These are phyloP conservation scores for Neolamprologus kungweensis DNA, from an alignment of 2,113 vertebrate genomes.

Conservation along the genomic window DNA sequence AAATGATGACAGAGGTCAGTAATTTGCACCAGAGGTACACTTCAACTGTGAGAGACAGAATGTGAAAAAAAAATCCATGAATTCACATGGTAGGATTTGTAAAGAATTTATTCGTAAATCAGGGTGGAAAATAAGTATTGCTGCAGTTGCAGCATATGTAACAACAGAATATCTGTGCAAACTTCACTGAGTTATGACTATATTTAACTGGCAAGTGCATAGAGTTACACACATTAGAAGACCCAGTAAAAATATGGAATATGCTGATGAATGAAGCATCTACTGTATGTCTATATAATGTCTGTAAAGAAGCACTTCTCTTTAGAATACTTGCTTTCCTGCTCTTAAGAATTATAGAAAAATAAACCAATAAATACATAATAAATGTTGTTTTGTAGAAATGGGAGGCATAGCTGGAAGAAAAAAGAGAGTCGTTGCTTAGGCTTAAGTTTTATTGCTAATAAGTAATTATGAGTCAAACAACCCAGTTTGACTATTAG, in stretches of 20 bases:
- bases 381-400: neutral
- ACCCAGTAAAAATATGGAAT: neutral
- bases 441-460: neutral
- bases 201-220: neutral
- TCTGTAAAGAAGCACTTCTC: neutral
- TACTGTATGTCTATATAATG: neutral
- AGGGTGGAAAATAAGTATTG: too few relatives aligned
- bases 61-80: too few relatives aligned
- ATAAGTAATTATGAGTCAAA: neutral
- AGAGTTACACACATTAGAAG: neutral
- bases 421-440: neutral
- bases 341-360: neutral
- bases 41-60: too few relatives aligned
- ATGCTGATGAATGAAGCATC: neutral
- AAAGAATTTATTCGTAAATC: too few relatives aligned
- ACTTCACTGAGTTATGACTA: neutral
- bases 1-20: too few relatives aligned
- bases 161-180: neutral
- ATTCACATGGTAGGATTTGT: too few relatives aligned
- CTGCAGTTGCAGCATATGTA: neutral
- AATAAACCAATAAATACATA: neutral
- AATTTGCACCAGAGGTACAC: too few relatives aligned
- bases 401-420: fast-evolving
- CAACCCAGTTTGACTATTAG: neutral
- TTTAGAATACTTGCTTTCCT: neutral